Evolutionary conservation across 1,140 invertebrate genomes (phyloP).

Genomic region (Aphelinus atriplicis): DNA sequence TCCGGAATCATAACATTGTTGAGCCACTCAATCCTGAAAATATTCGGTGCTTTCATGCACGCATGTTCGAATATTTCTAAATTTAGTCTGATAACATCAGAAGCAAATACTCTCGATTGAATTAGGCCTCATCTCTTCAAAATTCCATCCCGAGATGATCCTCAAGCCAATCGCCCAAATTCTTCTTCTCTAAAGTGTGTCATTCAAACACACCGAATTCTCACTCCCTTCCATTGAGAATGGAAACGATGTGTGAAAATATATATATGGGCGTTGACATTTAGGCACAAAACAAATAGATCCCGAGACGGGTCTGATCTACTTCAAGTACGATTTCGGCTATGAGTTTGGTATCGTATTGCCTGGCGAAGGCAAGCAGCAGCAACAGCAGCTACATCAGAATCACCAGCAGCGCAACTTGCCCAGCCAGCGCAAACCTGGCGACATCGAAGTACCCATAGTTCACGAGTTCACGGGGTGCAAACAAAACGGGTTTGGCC

Average conservation of each 20-base stretch:
- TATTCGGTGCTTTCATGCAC: too few relatives aligned
- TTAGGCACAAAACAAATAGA: slow-evolving; percentile 81
- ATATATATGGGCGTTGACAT: slow-evolving; percentile 26
- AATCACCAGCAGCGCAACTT: slow-evolving; percentile 51
- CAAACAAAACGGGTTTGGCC: slow-evolving; percentile 54
- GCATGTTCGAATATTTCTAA: too few relatives aligned
- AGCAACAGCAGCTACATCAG: slow-evolving; percentile 61
- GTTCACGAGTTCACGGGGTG: slow-evolving; percentile 69
- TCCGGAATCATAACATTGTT: too few relatives aligned
- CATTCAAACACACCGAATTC: too few relatives aligned
- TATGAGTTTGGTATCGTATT: slow-evolving; percentile 82
- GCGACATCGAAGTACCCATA: slow-evolving; percentile 72
- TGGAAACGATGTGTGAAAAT: too few relatives aligned
- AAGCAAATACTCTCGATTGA: too few relatives aligned
- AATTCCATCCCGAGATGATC: background rate
- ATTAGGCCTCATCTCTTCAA: too few relatives aligned
- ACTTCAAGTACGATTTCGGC: slow-evolving; percentile 86
- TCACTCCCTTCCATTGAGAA: too few relatives aligned
- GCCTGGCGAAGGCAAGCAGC: slow-evolving; percentile 73
- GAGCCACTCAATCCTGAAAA: too few relatives aligned
- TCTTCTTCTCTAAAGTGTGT: too few relatives aligned
- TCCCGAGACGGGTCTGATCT: slow-evolving; percentile 80
- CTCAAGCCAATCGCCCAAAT: background rate
- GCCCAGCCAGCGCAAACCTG: slow-evolving; percentile 63
- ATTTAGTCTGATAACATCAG: too few relatives aligned